Percentiles rank a stretch among this genome's conserved stretches.
These are phyloP conservation scores for Oscheius onirici DNA, from an alignment of 2,888 invertebrate genomes.

Conservation along the genomic window DNA sequence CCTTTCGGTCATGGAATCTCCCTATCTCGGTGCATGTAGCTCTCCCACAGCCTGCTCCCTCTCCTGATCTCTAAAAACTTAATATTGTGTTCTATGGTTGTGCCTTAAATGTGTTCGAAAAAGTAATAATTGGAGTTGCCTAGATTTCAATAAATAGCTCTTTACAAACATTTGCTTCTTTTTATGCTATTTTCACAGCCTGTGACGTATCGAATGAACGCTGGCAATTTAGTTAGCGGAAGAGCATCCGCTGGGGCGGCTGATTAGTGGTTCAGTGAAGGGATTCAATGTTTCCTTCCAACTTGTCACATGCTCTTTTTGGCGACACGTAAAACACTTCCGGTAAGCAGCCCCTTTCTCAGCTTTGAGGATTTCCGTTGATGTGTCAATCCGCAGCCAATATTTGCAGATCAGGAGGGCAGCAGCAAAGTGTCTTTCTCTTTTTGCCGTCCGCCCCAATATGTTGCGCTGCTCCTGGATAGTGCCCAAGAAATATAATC, in stretches of 20 bases:
- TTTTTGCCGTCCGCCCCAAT: background rate
- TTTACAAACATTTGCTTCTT: slow-evolving; percentile 21
- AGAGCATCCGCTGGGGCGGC: slow-evolving; percentile 24
- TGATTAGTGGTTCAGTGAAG: slow-evolving; percentile 11
- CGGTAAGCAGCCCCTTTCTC: too few species aligned
- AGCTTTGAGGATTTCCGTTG: slow-evolving; percentile 1
- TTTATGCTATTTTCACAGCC: background rate
- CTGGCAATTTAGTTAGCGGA: slow-evolving; percentile 30
- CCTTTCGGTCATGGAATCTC: slow-evolving; percentile 13
- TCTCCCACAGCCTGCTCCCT: slow-evolving; percentile 17
- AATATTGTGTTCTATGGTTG: slow-evolving; percentile 15
- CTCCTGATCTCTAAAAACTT: slow-evolving; percentile 10
- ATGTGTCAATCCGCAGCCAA: slow-evolving; percentile 25
- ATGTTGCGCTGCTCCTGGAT: background rate
- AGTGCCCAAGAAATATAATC: slow-evolving; percentile 10
- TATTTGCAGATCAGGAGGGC: slow-evolving; percentile 24
- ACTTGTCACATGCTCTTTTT: too few species aligned
- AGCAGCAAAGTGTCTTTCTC: background rate
- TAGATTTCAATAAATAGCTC: slow-evolving; percentile 19
- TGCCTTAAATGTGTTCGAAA: slow-evolving; percentile 20
- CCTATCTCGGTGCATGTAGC: slow-evolving; percentile 17
- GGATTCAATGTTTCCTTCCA: background rate
- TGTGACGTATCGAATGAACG: slow-evolving; percentile 19
- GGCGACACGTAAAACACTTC: too few species aligned
- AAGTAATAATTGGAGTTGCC: slow-evolving; percentile 5